These are phyloP conservation scores for Lonchura striata DNA, from an alignment of 2,113 vertebrate species.

Conservation along the genomic window DNA sequence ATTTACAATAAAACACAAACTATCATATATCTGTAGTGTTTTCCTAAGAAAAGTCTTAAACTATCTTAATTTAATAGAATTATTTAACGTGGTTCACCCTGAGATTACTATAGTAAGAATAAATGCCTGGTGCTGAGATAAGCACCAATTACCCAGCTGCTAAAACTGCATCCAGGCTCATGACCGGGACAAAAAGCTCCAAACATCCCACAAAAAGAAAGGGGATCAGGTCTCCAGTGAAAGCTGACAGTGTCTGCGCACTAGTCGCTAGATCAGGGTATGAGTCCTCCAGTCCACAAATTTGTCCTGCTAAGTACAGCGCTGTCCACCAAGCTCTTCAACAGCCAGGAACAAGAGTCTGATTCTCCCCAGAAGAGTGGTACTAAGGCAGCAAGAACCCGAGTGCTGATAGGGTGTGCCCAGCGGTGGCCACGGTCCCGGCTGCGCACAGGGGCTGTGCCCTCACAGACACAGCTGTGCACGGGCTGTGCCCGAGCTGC, in stretches of 20 bases:
- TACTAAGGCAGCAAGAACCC: neutral
- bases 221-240: neutral
- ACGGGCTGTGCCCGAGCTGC: fast-evolving
- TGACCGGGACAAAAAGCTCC: neutral
- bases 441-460: neutral
- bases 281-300: neutral
- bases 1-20: neutral
- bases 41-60: neutral
- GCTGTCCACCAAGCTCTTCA: neutral
- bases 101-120: neutral
- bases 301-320: neutral
- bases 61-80: neutral
- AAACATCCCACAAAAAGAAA: neutral
- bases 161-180: neutral
- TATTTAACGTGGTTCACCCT: neutral
- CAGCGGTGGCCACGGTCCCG: neutral
- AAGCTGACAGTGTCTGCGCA: neutral
- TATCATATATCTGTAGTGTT: neutral
- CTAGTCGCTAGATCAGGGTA: neutral
- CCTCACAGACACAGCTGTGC: neutral
- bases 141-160: neutral
- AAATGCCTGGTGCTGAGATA: neutral
- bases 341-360: neutral
- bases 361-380: neutral
- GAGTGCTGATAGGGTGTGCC: neutral